These are phyloP conservation scores for Dicrurus megarhynchus DNA, from an alignment of 2,113 vertebrate species.

Conservation along the genomic window DNA sequence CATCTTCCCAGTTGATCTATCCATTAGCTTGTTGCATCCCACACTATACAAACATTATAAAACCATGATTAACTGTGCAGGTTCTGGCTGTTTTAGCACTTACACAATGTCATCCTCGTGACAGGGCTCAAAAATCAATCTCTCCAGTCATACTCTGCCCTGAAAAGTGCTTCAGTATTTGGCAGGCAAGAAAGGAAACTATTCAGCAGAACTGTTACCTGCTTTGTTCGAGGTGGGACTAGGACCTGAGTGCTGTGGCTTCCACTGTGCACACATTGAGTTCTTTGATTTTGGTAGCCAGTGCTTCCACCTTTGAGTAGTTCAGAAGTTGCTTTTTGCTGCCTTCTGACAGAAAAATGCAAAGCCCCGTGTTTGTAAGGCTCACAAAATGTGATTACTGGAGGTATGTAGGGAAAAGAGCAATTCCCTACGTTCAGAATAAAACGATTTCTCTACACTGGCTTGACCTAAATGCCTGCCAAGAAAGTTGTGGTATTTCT, in stretches of 20 bases:
- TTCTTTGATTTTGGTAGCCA: neutral
- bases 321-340: neutral
- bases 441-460: neutral
- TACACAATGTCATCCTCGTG: neutral
- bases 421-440: neutral
- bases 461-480: neutral
- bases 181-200: neutral
- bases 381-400: neutral
- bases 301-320: neutral
- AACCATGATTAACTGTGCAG: neutral
- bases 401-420: neutral
- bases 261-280: neutral
- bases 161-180: neutral
- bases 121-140: neutral
- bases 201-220: neutral
- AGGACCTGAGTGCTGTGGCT: neutral
- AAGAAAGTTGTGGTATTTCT: neutral
- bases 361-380: neutral
- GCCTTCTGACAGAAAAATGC: neutral
- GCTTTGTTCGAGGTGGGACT: neutral
- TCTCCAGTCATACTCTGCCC: neutral
- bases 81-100: neutral
- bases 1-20: neutral
- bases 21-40: neutral
- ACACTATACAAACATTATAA: neutral